phyloP scores from a whole-genome alignment of 2,113 vertebrate genomes.

The Plectropomus leopardus region DNA sequence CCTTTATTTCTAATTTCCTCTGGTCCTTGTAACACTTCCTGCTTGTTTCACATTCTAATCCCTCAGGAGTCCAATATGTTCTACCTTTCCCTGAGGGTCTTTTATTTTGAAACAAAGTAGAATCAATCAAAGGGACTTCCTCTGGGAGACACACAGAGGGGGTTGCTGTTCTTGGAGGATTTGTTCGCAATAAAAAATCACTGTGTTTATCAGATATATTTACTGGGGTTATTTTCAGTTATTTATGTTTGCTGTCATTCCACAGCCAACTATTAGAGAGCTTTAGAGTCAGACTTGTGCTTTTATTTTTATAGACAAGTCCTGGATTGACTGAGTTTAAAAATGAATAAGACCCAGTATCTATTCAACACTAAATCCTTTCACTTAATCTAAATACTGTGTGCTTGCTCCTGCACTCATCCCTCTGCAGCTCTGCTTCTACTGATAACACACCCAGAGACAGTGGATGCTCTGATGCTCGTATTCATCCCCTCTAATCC shows the following conservation, averaged over 20 bases:
- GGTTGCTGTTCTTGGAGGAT: no score
- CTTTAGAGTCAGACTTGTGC: not conserved
- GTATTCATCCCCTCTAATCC: slow-evolving; percentile 5
- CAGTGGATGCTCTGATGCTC: not conserved
- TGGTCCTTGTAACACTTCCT: not conserved
- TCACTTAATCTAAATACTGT: not conserved
- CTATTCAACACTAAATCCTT: not conserved
- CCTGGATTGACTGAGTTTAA: not conserved
- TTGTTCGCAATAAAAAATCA: no score
- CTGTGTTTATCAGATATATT: not conserved
- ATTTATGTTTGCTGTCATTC: not conserved
- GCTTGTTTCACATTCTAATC: not conserved
- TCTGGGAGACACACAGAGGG: not conserved
- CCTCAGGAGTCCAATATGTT: not conserved
- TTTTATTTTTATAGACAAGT: slow-evolving; percentile 6
- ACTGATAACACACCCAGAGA: not conserved
- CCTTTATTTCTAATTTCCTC: not conserved
- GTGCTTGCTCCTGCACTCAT: not conserved
- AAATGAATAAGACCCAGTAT: not conserved
- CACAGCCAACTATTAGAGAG: not conserved
- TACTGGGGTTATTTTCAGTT: not conserved
- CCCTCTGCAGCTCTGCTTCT: not conserved
- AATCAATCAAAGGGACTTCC: not conserved
- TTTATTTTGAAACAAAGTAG: slow-evolving; percentile 8
- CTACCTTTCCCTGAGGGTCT: not conserved